Base-by-base conservation (phyloP, 2,888 invertebrate genomes). In the Lobophora halterata region DNA sequence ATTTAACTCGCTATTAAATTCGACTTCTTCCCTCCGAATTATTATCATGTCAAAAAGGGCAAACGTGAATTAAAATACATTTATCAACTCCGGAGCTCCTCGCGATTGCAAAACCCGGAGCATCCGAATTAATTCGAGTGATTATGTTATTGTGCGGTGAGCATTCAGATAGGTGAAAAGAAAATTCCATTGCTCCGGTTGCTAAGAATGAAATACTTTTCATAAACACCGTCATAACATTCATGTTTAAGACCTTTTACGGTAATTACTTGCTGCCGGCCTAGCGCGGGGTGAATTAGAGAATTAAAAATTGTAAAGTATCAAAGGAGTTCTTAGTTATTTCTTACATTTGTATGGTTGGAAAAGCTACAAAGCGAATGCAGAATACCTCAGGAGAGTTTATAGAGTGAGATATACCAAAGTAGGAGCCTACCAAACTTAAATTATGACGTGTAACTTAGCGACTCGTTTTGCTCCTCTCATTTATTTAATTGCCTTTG, bases 1-100 rank as follows among this genome's bases (percentile, higher is more conserved):
- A 87, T 87, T 87, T 82, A 87, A 86, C 85, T 85, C 66, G 83
- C 87, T 86, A 86, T 87, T 85, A 87, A 87, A 86, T 83, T 80
- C 83, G 78, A 79, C 82, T 82, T 83, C 82, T 83, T 86, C 82
- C 85, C 80, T 82, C 62, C 71, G 75, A 82, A 80, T 85, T 82
- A 82, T 82, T 81, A 80, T 75, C 79, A 78, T 79, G 79, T 81
- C 78, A 78, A 75, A 77, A 72, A 71, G 68, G 65, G 60, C 49
- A 55, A 55, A 60, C 58, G 53, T 62, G 59, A 60, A 66, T 61
- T 62, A 65, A 67, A 65, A 62, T 60, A 59, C 58, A 38, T 45
- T 31, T 38, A 42, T 36, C 38, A 33, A 40, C 21, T 63, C 58
- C 45, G 36, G 45, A 26, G 43, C 49, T 54, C 55, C 38, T 42